Percentiles rank a stretch among this genome's conserved stretches.
These are phyloP conservation scores for Podilymbus podiceps DNA, from an alignment of 2,113 vertebrate species.

Conservation along the genomic window DNA sequence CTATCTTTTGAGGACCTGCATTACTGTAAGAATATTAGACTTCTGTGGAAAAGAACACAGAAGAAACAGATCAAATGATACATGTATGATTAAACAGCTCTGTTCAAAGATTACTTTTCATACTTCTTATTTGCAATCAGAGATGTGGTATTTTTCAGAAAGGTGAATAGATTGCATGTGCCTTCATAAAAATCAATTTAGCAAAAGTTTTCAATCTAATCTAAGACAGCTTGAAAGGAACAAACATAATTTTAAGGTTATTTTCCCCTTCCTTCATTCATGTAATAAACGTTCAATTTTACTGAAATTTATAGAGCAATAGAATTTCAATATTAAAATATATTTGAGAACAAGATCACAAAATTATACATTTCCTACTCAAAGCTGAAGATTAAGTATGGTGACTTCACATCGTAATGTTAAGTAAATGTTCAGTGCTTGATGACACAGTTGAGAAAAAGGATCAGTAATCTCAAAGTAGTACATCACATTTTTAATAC, in stretches of 20 bases:
- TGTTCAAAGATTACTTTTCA: neutral
- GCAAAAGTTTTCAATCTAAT: neutral
- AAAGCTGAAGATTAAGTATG: neutral
- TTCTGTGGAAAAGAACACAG: constrained; percentile 14
- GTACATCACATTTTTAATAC: constrained; percentile 42
- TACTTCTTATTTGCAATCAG: neutral
- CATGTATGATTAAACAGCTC: neutral
- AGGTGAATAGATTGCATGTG: neutral
- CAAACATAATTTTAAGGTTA: neutral
- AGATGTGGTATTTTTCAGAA: constrained; percentile 7
- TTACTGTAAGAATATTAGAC: neutral
- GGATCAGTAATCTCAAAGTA: neutral
- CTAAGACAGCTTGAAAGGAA: neutral
- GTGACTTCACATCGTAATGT: neutral
- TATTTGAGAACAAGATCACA: neutral
- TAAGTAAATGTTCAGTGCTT: neutral
- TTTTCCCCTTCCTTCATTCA: neutral
- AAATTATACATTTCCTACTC: neutral
- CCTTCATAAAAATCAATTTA: neutral
- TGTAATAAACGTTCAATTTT: neutral
- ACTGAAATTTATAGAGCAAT: neutral
- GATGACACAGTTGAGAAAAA: neutral
- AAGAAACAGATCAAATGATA: neutral
- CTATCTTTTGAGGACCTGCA: constrained; percentile 60
- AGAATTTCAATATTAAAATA: neutral